phyloP scores from a whole-genome alignment of 2,113 vertebrate species.

The Anas platyrhynchos region DNA sequence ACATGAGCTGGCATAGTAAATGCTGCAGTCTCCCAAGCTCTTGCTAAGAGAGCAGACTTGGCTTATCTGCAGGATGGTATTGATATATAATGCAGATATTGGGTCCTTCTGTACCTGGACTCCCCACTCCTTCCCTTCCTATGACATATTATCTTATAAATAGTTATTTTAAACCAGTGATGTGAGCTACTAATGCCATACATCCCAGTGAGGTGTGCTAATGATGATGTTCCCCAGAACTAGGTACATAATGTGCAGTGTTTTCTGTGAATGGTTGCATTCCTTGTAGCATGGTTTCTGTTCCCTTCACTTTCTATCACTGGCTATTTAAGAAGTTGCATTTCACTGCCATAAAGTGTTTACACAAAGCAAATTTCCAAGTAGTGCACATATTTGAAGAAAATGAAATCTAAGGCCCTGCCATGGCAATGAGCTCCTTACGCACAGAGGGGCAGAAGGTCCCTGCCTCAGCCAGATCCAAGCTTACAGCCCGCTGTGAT shows the following conservation, averaged over 20 bases:
- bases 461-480: not conserved
- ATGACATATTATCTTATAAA: not conserved
- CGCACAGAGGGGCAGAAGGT: not conserved
- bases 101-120: not conserved
- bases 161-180: not conserved
- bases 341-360: constrained; percentile 63
- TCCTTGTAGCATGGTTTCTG: constrained; percentile 48
- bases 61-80: not conserved
- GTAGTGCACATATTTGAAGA: constrained; percentile 57
- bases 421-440: constrained; percentile 31
- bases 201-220: not conserved
- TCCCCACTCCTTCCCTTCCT: not conserved
- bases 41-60: not conserved
- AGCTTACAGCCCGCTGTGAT: rapidly evolving
- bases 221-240: constrained; percentile 49
- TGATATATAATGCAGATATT: not conserved
- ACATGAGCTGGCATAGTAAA: constrained; percentile 36
- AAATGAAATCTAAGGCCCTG: constrained; percentile 58
- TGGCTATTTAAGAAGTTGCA: constrained; percentile 47
- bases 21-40: constrained; percentile 1
- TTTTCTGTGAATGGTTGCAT: constrained; percentile 46
- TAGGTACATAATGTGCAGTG: not conserved
- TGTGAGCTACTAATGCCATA: not conserved
- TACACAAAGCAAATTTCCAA: constrained; percentile 59
- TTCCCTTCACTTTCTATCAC: constrained; percentile 34